phyloP scores from a whole-genome alignment of 2,888 invertebrate genomes.

The Carpatolechia fugitivella region DNA sequence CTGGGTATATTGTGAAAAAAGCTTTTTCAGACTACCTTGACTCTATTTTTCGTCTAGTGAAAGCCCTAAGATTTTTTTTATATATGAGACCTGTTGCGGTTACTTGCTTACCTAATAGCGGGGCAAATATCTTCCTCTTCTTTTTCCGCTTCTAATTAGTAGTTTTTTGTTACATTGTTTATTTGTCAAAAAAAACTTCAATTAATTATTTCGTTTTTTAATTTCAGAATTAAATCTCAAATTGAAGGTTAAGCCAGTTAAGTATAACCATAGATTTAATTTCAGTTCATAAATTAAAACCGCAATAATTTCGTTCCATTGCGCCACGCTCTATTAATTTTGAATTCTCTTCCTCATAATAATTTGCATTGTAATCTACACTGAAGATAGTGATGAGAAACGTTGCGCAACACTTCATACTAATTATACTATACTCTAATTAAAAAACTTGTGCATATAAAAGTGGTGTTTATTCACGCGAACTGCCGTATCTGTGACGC shows the following conservation, averaged over 20 bases:
- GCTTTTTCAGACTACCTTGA: not conserved
- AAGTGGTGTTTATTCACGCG: not conserved
- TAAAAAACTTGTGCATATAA: not conserved
- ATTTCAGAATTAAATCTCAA: no score
- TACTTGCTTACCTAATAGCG: no score
- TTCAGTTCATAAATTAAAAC: not conserved
- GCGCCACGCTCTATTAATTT: not conserved
- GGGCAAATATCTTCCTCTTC: no score
- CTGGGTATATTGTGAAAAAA: not conserved
- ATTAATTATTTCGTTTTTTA: no score
- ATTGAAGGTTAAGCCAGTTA: no score
- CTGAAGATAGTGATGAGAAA: not conserved
- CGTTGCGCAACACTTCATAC: not conserved
- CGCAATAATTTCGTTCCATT: not conserved
- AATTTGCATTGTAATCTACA: constrained; percentile 5
- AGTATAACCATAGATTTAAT: no score
- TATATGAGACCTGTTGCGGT: no score
- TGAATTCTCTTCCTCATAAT: not conserved
- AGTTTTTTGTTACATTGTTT: no score
- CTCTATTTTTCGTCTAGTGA: no score
- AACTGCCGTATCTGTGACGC: not conserved
- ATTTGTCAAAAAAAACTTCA: no score
- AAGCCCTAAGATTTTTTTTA: no score
- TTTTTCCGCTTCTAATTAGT: no score
- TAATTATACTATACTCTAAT: not conserved